Base-by-base conservation (phyloP, 2,888 invertebrate genomes). In the Tubulanus polymorphus region DNA sequence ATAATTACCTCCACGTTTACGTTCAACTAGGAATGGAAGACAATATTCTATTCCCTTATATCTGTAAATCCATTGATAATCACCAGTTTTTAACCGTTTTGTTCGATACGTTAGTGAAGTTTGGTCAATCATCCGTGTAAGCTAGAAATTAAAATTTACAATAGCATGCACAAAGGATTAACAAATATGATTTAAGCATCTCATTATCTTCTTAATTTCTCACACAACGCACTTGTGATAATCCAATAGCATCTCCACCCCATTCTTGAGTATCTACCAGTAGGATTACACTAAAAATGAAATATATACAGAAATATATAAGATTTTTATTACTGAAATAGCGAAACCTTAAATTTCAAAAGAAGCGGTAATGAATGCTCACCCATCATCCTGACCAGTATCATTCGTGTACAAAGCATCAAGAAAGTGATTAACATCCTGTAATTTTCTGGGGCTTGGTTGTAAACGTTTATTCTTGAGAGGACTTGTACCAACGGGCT, bases 1-100 rank as follows among this genome's bases (percentile, higher is more conserved):
- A n/a, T n/a, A n/a, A n/a, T n/a, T n/a, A 67, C 69, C 67, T 27
- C 63, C 67, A 60, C 68, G 47, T 51, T 68, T 67, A 27, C 66
- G 59, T 51, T 68, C 67, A n/a, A 65, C 60, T 15, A 68, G 50
- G 47, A 63, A 56, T 45, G 69, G 69, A 6, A 69, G 59, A 6
- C 51, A 52, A 25, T 62, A 52, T 48, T 66, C 64, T 20, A 30
- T 47, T 1, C 61, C 60, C 15, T 57, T 55, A 41, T 48, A 52
- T 26, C 63, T 55, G 65, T 66, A 68, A 28, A 60, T 23, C 69
- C 68, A 69, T 20, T 57, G 46, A 54, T 68, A 69, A 55, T 68
- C 69, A 2, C 66, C 68, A 28, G 55, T 52, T 1, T 25, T 45
- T 6, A 68, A 59, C 29, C 52, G 57, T 25, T 52, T 47, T 3